phyloP scores from a whole-genome alignment of 37 sponge, comb jelly and placozoan species.

The Crambe crambe region DNA sequence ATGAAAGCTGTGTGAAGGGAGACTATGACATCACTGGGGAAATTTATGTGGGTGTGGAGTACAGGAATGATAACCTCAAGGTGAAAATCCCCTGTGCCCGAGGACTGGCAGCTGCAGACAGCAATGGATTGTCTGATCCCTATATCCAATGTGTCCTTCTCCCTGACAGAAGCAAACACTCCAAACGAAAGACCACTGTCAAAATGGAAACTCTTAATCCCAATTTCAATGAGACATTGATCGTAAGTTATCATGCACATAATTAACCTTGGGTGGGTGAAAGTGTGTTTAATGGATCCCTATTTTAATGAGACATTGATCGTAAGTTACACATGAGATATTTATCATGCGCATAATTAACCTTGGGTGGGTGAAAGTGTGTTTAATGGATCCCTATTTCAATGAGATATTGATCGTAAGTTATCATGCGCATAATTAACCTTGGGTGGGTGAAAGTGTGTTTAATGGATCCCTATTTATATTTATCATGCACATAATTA shows the following conservation, averaged over 20 bases:
- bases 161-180: slow-evolving; percentile 61
- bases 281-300: no score
- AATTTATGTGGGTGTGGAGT: slow-evolving; percentile 36
- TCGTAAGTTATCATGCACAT: slow-evolving; percentile 8
- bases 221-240: slow-evolving; percentile 40
- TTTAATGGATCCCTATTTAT: no score
- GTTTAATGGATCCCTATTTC: slow-evolving; percentile 53
- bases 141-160: slow-evolving; percentile 72
- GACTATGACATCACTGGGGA: slow-evolving; percentile 67
- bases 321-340: no score
- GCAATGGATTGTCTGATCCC: slow-evolving; percentile 46
- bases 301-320: no score
- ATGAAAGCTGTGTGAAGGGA: slow-evolving; percentile 29
- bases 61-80: slow-evolving; percentile 24
- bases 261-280: no score
- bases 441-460: no score
- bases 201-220: slow-evolving; percentile 54
- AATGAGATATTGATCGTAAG: slow-evolving; percentile 46
- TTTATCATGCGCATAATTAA: no score
- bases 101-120: slow-evolving; percentile 63
- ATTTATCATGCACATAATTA: no score
- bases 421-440: not conserved
- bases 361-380: no score
- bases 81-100: slow-evolving; percentile 38
- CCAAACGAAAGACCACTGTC: slow-evolving; percentile 59